These are phyloP conservation scores for Drosophila neotestacea DNA, from an alignment of 2,888 invertebrate species.

Conservation along the genomic window DNA sequence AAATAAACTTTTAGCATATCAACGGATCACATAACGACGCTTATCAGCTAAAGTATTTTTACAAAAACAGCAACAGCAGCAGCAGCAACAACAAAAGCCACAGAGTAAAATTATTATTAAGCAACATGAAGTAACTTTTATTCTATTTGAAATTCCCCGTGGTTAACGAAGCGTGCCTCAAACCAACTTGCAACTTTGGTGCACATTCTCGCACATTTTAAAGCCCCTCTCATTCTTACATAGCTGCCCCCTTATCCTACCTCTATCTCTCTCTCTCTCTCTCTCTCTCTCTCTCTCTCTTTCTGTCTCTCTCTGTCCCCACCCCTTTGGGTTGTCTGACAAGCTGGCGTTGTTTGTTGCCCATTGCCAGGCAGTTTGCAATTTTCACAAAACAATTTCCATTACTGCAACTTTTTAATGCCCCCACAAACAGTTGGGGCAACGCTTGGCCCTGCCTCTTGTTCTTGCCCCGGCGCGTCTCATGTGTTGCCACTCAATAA, in stretches of 20 bases:
- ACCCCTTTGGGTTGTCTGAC: constrained; percentile 16
- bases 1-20: constrained; percentile 14
- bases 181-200: constrained; percentile 55
- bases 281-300: not conserved
- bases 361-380: constrained; percentile 48
- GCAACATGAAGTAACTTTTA: constrained; percentile 52
- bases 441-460: constrained; percentile 19
- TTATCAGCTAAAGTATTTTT: constrained; percentile 30
- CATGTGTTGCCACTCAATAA: constrained; percentile 77
- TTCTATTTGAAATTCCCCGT: constrained; percentile 64
- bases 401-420: constrained; percentile 70
- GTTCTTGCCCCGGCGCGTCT: constrained; percentile 19
- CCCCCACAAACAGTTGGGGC: constrained; percentile 41
- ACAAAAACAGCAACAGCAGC: not conserved
- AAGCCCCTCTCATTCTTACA: constrained; percentile 15
- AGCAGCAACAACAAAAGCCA: constrained; percentile 9
- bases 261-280: not conserved
- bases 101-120: constrained; percentile 42
- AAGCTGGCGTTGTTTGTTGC: constrained; percentile 36
- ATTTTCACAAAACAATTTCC: constrained; percentile 76
- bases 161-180: constrained; percentile 70
- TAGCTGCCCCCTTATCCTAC: too few species aligned
- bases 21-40: constrained; percentile 19
- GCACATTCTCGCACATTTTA: constrained; percentile 63
- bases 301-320: not conserved